Conservation (phyloP, 92 coral and sea anemone species). For the Actinernus sp. region DNA sequence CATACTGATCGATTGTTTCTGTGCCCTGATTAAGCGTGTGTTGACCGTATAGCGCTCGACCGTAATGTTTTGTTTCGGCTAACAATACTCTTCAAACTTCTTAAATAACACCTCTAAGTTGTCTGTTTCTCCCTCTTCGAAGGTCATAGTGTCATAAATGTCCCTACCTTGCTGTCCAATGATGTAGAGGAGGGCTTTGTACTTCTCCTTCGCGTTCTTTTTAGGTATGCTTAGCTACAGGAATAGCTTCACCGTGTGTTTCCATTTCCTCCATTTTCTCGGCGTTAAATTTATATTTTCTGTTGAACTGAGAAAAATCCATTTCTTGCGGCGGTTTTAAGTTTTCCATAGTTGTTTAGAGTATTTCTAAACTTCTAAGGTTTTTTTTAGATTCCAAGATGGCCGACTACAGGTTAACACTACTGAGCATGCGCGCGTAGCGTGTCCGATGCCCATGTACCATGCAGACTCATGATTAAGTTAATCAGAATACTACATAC, state of each 20-base stretch:
- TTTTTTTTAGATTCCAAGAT: no score
- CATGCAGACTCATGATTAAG: not conserved
- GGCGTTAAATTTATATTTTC: conserved; percentile 7
- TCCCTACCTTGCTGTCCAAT: conserved; percentile 53
- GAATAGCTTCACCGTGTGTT: conserved; percentile 25
- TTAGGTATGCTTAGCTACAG: conserved; percentile 13
- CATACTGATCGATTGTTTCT: no score
- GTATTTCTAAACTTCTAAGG: no score
- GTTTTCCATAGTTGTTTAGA: no score
- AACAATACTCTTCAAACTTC: no score
- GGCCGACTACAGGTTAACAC: not conserved
- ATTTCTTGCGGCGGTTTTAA: conserved; percentile 25
- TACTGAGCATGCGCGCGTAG: not conserved
- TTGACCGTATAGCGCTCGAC: no score
- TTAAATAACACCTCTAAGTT: not conserved
- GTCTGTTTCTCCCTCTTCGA: not conserved
- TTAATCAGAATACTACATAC: no score
- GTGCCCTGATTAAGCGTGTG: no score
- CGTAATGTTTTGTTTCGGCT: no score
- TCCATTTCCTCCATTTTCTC: conserved; percentile 25
- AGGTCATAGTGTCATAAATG: conserved; percentile 18
- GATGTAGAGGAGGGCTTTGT: conserved; percentile 15
- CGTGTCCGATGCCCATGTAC: not conserved
- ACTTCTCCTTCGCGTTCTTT: conserved; percentile 9
- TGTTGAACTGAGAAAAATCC: conserved; percentile 7